Percentiles rank a stretch among this genome's conserved stretches.
These are phyloP conservation scores for Gambusia affinis DNA, from an alignment of 2,113 vertebrate species.

Conservation along the genomic window DNA sequence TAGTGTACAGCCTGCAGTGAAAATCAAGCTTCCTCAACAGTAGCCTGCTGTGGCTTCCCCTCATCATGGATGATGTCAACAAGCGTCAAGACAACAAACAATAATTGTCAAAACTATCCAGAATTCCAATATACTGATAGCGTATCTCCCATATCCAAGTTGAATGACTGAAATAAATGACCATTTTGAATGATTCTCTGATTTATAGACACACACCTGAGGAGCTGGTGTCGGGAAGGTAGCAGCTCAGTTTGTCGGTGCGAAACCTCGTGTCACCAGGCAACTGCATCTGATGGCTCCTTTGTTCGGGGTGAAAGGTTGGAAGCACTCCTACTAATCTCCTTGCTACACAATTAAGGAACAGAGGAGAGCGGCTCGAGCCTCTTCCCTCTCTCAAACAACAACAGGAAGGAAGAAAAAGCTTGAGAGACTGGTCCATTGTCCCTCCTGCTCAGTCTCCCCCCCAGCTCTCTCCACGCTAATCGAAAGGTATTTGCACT, in stretches of 20 bases:
- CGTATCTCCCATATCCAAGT: too few relatives aligned
- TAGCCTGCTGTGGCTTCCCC: too few relatives aligned
- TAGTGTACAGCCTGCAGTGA: too few relatives aligned
- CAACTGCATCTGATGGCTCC: conserved; percentile 90
- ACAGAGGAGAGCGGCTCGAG: conserved; percentile 81
- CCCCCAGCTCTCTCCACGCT: conserved; percentile 67
- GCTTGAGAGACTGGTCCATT: conserved; percentile 77
- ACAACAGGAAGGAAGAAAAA: conserved; percentile 76
- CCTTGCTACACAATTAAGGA: conserved; percentile 89
- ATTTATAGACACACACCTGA: conserved; percentile 16
- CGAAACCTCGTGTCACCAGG: conserved; percentile 83
- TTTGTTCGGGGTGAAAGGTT: conserved; percentile 94
- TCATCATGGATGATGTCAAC: too few relatives aligned
- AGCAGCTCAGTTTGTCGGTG: conserved; percentile 60
- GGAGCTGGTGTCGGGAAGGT: conserved; percentile 32
- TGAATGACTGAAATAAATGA: background rate
- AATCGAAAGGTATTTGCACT: conserved; percentile 86
- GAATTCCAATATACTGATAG: too few relatives aligned
- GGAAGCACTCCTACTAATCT: conserved; percentile 92
- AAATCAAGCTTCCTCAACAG: too few relatives aligned
- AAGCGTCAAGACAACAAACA: too few relatives aligned
- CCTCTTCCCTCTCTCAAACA: conserved; percentile 73
- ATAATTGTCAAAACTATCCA: too few relatives aligned
- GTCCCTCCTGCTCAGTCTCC: conserved; percentile 38
- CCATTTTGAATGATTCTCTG: background rate